Percentiles rank a stretch among this genome's conserved stretches.
Conservation (phyloP, 2,113 vertebrate species). For the Dasyornis broadbenti region DNA sequence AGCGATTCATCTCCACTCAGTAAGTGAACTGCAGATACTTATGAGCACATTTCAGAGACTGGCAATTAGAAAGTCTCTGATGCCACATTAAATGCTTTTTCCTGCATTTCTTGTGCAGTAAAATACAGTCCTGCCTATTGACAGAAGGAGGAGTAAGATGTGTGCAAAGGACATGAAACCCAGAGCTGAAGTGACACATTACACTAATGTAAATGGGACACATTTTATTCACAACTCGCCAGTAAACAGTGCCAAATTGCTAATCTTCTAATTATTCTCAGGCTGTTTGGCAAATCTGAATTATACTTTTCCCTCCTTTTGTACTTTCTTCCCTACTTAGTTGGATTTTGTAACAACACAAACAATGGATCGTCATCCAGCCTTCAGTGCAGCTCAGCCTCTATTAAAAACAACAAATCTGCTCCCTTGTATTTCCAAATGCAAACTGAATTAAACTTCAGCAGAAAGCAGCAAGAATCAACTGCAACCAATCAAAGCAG, state of each 20-base stretch:
- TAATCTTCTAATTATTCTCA: constrained; percentile 31
- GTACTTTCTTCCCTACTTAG: not conserved
- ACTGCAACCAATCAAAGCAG: not conserved
- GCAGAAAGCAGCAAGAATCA: not conserved
- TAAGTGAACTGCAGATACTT: constrained; percentile 11
- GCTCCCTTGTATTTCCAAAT: not conserved
- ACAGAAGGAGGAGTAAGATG: not conserved
- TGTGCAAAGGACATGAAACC: not conserved
- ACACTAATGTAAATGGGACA: not conserved
- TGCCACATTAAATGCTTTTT: not conserved
- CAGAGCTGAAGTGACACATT: not conserved
- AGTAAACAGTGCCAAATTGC: not conserved
- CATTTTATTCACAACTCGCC: not conserved
- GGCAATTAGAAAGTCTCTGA: not conserved
- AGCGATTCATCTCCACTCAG: not conserved
- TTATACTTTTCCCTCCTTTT: constrained; percentile 14
- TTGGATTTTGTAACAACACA: not conserved
- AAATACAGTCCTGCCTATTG: not conserved
- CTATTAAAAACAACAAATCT: constrained; percentile 16
- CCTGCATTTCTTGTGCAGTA: not conserved
- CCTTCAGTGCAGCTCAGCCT: not conserved
- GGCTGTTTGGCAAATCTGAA: constrained; percentile 9
- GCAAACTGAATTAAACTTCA: not conserved
- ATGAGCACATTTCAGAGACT: not conserved
- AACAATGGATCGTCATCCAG: not conserved